phyloP scores from a whole-genome alignment of 2,797 vertebrate species.

The Melanotaenia maccullochi region DNA sequence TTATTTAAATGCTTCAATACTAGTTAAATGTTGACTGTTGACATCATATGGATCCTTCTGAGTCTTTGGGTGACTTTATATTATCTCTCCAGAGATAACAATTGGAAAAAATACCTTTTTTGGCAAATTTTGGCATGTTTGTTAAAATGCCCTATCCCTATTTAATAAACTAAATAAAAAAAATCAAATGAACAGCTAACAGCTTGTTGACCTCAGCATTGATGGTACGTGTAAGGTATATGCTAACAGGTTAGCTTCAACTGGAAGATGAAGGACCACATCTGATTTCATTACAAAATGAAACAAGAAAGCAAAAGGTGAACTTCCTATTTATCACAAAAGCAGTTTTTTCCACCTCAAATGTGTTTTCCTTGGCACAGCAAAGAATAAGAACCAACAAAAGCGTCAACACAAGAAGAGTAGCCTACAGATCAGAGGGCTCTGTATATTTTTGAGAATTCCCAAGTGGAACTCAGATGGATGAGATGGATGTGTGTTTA shows the following conservation, averaged over 20 bases:
- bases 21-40: no score
- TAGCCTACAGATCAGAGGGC: background rate
- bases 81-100: background rate
- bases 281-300: background rate
- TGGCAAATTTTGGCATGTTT: no score
- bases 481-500: slow-evolving; percentile 1
- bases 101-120: background rate
- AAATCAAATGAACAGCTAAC: background rate
- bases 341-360: background rate
- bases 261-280: background rate
- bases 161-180: no score
- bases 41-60: no score
- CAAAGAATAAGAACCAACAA: background rate
- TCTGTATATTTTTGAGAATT: background rate
- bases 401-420: background rate
- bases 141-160: no score
- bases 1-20: no score
- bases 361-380: background rate
- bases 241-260: background rate
- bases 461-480: background rate
- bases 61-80: no score
- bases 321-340: background rate
- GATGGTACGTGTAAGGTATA: background rate
- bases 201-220: background rate
- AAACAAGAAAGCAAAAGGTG: background rate